Evolutionary conservation across 2,888 invertebrate species (phyloP), one percentile per base, ranked within the genome.

Genomic region (Kuschelorhynchus macadamiae): DNA sequence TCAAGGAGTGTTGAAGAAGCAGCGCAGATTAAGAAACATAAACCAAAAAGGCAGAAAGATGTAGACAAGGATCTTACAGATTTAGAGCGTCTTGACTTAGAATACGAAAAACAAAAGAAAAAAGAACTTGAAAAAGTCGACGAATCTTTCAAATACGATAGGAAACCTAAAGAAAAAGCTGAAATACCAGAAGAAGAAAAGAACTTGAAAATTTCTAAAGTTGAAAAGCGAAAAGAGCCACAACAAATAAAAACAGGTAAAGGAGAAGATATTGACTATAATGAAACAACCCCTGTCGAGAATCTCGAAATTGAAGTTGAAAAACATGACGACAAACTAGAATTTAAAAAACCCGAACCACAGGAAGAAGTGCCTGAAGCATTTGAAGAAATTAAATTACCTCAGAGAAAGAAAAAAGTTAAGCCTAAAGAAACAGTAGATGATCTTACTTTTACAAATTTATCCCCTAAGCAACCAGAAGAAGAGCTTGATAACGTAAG

Each of bases 1-100:
- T 86, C 86, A 2, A 82, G 85, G 70, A 86, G 85, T 71, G 75
- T 85, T 33, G 82, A 84, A 71, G 86, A 86, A 73, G 85, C 86
- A 0, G 73, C 74, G 32, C 78, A 78, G 57, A 66, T 81, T 20
- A 78, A 78, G 57, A 79, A 78, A 44, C 78, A 44, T 75, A 79
- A 47, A 79, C 81, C 30, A 12, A 67, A 42, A 42, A 70, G 68
- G 49, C 36, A 75, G 76, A 36, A 81, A 80, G 76, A 71, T 66
- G 2, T 57, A 9, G 55, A 62, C 52, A 82, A 30, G 85, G 89
- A 71, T 89, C 91, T 16, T 85, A 83, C 49, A 86, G 86, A 72
- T 79, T 85, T 86, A 25, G 85, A 86, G 74, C 82, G 84, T 74
- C 73, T 85, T 4, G 84, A 84, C 59, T 72, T 77, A 32, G 83